A percentile compares a stretch with the other conserved stretches of the same genome.
Evolutionary conservation across 2,888 invertebrate genomes (phyloP).

Genomic region (Hyposoter dolosus): DNA sequence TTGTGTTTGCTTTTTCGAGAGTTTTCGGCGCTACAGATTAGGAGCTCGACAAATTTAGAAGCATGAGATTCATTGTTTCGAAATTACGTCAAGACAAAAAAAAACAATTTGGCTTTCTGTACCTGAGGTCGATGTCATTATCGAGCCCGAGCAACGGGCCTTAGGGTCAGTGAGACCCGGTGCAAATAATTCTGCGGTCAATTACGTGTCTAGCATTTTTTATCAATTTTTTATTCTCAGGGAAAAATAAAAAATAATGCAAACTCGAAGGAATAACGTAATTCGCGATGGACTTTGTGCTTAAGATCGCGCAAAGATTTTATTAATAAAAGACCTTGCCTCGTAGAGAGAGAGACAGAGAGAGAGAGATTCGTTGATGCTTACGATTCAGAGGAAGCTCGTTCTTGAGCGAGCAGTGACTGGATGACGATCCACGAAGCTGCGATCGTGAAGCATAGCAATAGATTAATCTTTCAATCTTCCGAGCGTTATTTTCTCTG

Average conservation of each 20-base stretch:
- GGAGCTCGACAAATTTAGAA: too few species aligned
- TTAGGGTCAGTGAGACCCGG: too few species aligned
- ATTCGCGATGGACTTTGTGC: constrained; percentile 22
- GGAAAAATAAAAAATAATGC: constrained; percentile 41
- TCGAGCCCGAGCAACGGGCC: too few species aligned
- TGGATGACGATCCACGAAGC: constrained; percentile 47
- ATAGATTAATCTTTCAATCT: constrained; percentile 21
- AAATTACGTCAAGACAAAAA: too few species aligned
- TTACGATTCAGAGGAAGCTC: constrained; percentile 56
- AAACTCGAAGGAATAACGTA: constrained; percentile 43
- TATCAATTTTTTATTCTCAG: background rate
- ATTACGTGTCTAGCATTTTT: too few species aligned
- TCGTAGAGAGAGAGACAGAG: background rate
- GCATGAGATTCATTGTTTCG: too few species aligned
- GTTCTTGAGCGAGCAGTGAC: constrained; percentile 19
- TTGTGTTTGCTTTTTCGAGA: too few species aligned
- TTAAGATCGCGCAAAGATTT: constrained; percentile 61
- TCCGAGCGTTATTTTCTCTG: constrained; percentile 39
- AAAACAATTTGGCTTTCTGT: too few species aligned
- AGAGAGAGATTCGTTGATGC: constrained; percentile 40
- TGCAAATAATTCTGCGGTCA: too few species aligned
- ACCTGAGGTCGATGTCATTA: too few species aligned
- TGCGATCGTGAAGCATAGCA: constrained; percentile 41
- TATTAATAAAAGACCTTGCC: constrained; percentile 71
- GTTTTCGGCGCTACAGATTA: too few species aligned